Conservation (phyloP, 2,797 vertebrate species). For the Melanotaenia nigrans region DNA sequence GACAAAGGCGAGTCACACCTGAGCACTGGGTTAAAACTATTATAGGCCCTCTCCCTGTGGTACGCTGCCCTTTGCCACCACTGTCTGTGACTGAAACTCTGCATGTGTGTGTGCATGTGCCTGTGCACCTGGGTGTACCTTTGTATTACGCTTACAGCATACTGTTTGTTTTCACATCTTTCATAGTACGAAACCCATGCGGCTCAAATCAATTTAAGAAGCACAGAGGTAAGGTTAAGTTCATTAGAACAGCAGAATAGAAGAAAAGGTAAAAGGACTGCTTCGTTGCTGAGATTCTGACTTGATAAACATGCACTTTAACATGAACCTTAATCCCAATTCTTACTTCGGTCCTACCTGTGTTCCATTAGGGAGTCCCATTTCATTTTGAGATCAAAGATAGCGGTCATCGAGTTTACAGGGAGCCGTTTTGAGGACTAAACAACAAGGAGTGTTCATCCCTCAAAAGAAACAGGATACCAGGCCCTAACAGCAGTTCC, state of each 20-base stretch:
- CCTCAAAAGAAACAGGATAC: no score
- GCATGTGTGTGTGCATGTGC: slow-evolving; percentile 18
- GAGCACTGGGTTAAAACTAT: slow-evolving; percentile 85
- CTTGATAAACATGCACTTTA: background rate
- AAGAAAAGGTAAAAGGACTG: background rate
- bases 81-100: slow-evolving; percentile 68
- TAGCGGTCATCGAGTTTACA: background rate
- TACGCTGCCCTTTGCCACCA: slow-evolving; percentile 78
- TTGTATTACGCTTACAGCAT: slow-evolving; percentile 12
- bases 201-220: slow-evolving; percentile 1
- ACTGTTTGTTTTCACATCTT: background rate
- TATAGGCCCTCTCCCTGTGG: slow-evolving; percentile 79
- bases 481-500: no score
- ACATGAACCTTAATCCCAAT: background rate
- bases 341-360: no score
- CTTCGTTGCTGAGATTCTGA: background rate
- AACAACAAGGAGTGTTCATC: no score
- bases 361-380: background rate
- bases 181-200: background rate
- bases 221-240: background rate
- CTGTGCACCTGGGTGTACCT: slow-evolving; percentile 24
- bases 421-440: background rate
- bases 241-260: background rate
- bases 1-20: slow-evolving; percentile 85
- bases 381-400: background rate